Evolutionary conservation across 2,797 vertebrate genomes (phyloP).

Genomic region (Sebastiscus tertius): DNA sequence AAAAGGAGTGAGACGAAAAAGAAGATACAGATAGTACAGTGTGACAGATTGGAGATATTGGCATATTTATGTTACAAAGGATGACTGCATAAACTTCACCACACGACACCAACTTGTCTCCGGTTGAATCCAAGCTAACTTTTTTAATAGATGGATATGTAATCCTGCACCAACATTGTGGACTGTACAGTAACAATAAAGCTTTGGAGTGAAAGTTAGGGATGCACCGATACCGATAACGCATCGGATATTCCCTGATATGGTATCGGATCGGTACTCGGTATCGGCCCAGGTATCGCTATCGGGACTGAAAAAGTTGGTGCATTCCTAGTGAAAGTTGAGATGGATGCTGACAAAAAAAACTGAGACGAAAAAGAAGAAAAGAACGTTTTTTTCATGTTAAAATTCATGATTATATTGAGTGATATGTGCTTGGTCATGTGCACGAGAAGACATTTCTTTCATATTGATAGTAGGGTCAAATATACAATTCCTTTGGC

Average conservation of each 20-base stretch:
- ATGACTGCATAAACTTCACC: constrained; percentile 16
- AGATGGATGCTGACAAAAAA: not conserved
- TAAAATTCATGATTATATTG: not conserved
- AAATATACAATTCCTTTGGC: not conserved
- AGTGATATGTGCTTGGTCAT: not conserved
- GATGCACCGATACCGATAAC: not conserved
- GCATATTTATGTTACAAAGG: constrained; percentile 3
- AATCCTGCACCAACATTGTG: not conserved
- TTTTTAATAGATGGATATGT: not conserved
- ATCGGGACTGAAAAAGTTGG: no score
- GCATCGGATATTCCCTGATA: not conserved
- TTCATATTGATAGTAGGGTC: not conserved
- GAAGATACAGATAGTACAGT: not conserved
- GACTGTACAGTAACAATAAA: not conserved
- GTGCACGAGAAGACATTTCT: not conserved
- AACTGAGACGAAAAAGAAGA: not conserved
- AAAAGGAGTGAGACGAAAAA: not conserved
- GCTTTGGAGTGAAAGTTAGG: not conserved
- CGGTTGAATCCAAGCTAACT: not conserved
- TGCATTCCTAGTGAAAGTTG: not conserved
- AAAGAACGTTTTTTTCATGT: not conserved
- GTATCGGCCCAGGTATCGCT: no score
- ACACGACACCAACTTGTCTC: constrained; percentile 30
- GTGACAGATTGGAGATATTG: constrained; percentile 17
- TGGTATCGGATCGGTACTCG: no score